Evolutionary conservation across 2,888 invertebrate species (phyloP), one percentile per base, ranked within the genome.

Genomic region (Aleiodes leptofemur): DNA sequence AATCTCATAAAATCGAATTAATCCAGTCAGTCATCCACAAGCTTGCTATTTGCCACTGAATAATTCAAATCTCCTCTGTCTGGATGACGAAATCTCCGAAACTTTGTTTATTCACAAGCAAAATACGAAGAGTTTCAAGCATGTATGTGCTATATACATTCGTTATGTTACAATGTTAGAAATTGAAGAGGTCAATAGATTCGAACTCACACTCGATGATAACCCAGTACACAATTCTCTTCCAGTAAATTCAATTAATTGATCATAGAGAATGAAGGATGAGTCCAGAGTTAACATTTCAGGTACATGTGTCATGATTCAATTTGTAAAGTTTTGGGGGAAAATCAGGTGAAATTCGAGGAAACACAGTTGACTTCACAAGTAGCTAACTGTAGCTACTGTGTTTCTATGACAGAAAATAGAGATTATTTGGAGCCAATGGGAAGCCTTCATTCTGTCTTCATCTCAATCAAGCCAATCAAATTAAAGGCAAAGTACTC

Each of bases 381-480:
- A 38, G 38, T 38, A 8, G 14, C 16, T 43, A 4, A 8, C 1
- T 23, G 23, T 23, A 23, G 23, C 23, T 23, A 23, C n/a, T n/a
- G 23, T 14, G 48, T 14, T 23, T 8, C 43, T 2, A 43, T 43
- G 16, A 43, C 48, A 8, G 14, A 23, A 64, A 64, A 64, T 64
- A 23, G 34, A 16, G 48, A 64, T 64, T 64, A 23, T 64, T 43
- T 48, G 64, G 64, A 64, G n/a, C 64, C 64, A 64, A 23, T 23
- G 23, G 23, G 2, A 23, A 23, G 23, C 23, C 23, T 23, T 64
- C 48, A 23, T 64, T 64, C 43, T 64, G 43, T 23, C 48, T 48
- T 14, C 9, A 64, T 16, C 16, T 43, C 43, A 64, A 64, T 64
- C 48, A 64, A 64, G 34, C 64, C 64, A 64, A 64, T 64, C 43